A percentile compares a stretch with the other conserved stretches of the same genome.
Conservation (phyloP, 2,888 invertebrate genomes). For the Xylota sylvarum region DNA sequence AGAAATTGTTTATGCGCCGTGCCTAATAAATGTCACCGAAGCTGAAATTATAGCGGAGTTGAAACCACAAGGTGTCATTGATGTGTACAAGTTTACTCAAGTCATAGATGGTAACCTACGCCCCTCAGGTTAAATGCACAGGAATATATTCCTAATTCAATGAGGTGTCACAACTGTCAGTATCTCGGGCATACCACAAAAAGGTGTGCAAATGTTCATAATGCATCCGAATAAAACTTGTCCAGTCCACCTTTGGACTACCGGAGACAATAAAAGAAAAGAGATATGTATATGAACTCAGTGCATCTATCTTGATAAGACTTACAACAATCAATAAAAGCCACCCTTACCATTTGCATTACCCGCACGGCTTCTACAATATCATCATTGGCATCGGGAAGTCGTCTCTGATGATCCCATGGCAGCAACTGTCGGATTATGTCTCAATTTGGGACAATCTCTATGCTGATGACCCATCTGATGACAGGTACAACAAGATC, state of each 20-base stretch:
- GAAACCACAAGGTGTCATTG: no score
- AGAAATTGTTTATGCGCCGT: no score
- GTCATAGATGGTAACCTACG: no score
- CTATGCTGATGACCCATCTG: slow-evolving; percentile 33
- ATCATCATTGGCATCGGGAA: neutral
- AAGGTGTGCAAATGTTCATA: no score
- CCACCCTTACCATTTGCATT: slow-evolving; percentile 8
- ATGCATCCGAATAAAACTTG: neutral
- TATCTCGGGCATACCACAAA: no score
- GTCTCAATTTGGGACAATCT: slow-evolving; percentile 23
- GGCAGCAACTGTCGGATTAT: no score
- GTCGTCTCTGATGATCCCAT: neutral
- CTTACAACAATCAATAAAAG: neutral
- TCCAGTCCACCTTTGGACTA: slow-evolving; percentile 36
- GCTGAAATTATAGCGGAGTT: no score
- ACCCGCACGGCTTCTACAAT: slow-evolving; percentile 10
- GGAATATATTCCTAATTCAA: no score
- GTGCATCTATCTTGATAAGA: slow-evolving; percentile 20
- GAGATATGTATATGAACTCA: slow-evolving; percentile 19
- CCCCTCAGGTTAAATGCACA: no score
- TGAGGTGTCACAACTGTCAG: no score
- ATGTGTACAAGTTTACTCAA: no score
- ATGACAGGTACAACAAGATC: slow-evolving; percentile 35
- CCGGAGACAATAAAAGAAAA: slow-evolving; percentile 51
- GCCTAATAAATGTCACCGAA: no score